Base-by-base conservation (phyloP, 2,113 vertebrate species). In the Pteruthius melanotis region DNA sequence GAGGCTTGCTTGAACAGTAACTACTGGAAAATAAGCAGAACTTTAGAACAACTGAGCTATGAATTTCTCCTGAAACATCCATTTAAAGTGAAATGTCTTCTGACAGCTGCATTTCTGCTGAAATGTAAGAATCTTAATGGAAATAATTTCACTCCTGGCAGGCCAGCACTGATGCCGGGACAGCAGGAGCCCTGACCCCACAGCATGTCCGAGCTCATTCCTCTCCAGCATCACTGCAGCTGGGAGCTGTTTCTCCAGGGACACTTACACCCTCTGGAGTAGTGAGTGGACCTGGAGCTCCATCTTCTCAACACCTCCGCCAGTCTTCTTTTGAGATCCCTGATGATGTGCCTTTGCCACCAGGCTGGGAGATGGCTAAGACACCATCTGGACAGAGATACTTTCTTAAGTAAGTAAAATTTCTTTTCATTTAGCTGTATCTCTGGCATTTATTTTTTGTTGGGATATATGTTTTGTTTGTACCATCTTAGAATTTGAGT, bases 291-390 rank as follows among this genome's bases (percentile, higher is more conserved):
- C 97, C 98, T 1, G 97, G 99, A 53, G 50, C 98, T 52, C 97
- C 99, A 20, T 96, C 99, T 47, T 97, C 97, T 44, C 99, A 99
- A 24, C 99, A 99, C 93, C 99, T 99, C 72, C 99, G 99, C n/a
- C 99, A 99, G 96, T 98, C 99, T n/a, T 99, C 99, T 1, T 99
- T 99, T 88, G 99, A 99, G 97, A 99, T 99, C 86, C 98, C 99
- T 2, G 99, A 99, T 39, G 99, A 99, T 28, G 97, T 99, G 39
- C 99, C 99, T 57, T 97, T 99, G 93, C 99, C 99, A 11, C 98
- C 99, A 3, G 99, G 99, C 15, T 99, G 99, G 99, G 99, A 99
- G 97, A 99, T 99, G 99, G 99, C 99, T 44, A 99, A 99, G 97
- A 99, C 99, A 3, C 94, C 98, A 28, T 99, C 99, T 31, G 99